phyloP scores from a whole-genome alignment of 2,888 invertebrate species.

The Siphonodentalium dalli region DNA sequence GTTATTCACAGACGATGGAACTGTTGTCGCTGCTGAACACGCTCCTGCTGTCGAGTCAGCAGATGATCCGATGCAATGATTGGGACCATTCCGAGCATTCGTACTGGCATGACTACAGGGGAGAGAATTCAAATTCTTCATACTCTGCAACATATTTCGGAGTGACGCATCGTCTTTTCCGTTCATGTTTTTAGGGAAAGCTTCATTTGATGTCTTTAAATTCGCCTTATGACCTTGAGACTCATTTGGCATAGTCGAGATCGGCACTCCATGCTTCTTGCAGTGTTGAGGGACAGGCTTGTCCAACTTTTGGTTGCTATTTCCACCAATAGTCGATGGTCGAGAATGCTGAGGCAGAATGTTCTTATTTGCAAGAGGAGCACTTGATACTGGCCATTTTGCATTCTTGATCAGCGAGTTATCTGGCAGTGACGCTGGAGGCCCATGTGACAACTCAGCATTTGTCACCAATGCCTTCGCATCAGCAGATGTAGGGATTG shows the following conservation, averaged over 20 bases:
- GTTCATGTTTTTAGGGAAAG: too few relatives aligned
- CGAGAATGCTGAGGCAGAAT: conserved; percentile 44
- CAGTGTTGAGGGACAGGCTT: conserved; percentile 46
- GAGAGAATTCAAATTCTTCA: too few relatives aligned
- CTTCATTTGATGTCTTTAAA: too few relatives aligned
- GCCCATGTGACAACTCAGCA: background rate
- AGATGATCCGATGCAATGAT: conserved; percentile 11
- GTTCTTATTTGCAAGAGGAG: conserved; percentile 2
- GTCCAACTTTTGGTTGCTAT: conserved; percentile 34
- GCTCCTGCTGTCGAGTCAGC: conserved; percentile 15
- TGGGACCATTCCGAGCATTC: conserved; percentile 15
- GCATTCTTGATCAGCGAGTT: background rate
- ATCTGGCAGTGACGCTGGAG: background rate
- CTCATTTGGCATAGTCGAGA: too few relatives aligned
- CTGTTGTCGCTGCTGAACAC: conserved; percentile 36
- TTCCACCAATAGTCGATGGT: conserved; percentile 53
- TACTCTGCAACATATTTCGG: too few relatives aligned
- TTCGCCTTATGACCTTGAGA: too few relatives aligned
- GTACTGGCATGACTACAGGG: conserved; percentile 24
- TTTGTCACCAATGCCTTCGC: conserved; percentile 11
- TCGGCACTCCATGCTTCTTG: conserved; percentile 43
- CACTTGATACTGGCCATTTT: conserved; percentile 3
- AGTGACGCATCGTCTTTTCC: too few relatives aligned
- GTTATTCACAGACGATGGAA: conserved; percentile 49
- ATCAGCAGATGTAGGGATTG: conserved; percentile 27